Evolutionary conservation across 1,140 invertebrate species (phyloP), one percentile per base, ranked within the genome.

Genomic region (Bombyx mori): DNA sequence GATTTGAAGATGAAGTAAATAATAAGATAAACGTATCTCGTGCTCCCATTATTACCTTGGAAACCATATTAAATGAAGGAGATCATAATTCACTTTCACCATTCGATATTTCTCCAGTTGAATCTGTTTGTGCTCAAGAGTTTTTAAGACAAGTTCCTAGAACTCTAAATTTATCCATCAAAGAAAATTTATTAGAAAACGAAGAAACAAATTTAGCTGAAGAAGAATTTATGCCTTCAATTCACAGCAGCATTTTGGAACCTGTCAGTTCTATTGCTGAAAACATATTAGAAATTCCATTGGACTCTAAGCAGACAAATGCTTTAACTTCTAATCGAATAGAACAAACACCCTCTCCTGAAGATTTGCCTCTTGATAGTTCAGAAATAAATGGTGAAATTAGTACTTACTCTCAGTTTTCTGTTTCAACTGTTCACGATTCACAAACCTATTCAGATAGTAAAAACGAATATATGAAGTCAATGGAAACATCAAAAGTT

Each of bases 311-410:
- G 61, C 75, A 79, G 58, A 80, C 77, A 18, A 80, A 77, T 67
- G 69, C 69, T 73, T 65, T 78, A 62, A 70, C 87, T 75, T 64
- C 75, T 63, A 79, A 79, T 55, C 73, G 91, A 56, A 88, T 92
- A 65, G 93, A 95, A 69, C 90, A 94, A 67, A 95, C 94, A 3
- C 94, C 94, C 3, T 95, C 94, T 0, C 92, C 93, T 0, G 94
- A 96, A 78, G 94, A 96, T 71, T 81, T 96, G 47, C 94, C 94
- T 0, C 83, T 95, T 9, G 94, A 95, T 80, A 91, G 91, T 8
- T 87, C 82, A 42, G 90, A 90, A 57, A 86, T 90, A 10, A 86
- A 88, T 68, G 88, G 89, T 44, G 86, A 91, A 68, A 84, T 90
- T 58, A 84, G 86, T 61, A 79, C 81, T 8, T 80, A 81, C 51